Base-by-base conservation (phyloP, 2,113 vertebrate genomes). In the Thymallus thymallus region DNA sequence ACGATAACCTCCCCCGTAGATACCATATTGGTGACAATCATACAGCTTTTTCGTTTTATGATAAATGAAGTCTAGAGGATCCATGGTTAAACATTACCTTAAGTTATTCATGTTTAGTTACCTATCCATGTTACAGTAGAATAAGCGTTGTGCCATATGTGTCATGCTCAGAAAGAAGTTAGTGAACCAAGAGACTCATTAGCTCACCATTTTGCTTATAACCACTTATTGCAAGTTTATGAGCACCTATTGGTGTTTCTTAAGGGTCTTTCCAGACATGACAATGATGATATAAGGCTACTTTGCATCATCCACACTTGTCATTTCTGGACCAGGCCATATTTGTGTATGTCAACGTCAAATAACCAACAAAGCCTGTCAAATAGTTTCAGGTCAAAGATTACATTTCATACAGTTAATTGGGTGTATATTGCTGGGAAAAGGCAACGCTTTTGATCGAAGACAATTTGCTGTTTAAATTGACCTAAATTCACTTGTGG, bases 401-500 rank as follows among this genome's bases (percentile, higher is more conserved):
- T 56, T 10, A n/a, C 56, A 68, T 69, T 32, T 16, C 5, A 20
- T 61, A 30, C 41, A 29, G 62, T 71, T 71, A 75, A 77, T 16
- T 30, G 29, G 35, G 29, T 45, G n/a, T 51, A 23, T 22, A 68
- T 69, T 9, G 23, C 30, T 35, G 30, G 61, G 62, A 29, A 20
- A 61, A 26, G 62, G 9, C 32, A 30, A 51, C n/a, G 41, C 48
- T 16, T 65, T 64, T 13, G 29, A 77, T 35, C 45, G 70, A 77
- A 73, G 71, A 51, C 46, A 68, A 78, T 68, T 48, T 65, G 35
- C 55, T 63, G 32, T 75, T 55, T 70, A 73, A 75, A 80, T 70
- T 81, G 68, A 80, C 74, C 80, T 71, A 68, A 71, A 85, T 85
- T 32, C 71, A 79, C 26, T 29, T 61, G 71, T 76, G 74, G 51